These are phyloP conservation scores for Isoperla grammatica DNA, from an alignment of 2,888 invertebrate genomes.

Conservation along the genomic window DNA sequence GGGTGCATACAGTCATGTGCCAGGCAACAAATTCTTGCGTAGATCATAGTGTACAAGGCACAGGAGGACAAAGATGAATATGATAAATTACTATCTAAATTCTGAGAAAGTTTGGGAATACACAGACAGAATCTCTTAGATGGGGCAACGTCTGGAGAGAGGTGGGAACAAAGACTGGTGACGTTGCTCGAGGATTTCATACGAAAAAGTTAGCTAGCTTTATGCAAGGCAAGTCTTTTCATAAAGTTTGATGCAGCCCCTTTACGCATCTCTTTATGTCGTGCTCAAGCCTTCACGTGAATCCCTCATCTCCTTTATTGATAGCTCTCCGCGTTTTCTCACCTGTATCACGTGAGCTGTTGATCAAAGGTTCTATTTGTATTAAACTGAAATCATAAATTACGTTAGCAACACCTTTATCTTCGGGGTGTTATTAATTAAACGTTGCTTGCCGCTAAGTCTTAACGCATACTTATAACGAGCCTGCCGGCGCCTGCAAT, in stretches of 20 bases:
- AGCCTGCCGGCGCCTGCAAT: not conserved
- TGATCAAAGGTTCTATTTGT: not conserved
- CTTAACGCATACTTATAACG: slow-evolving; percentile 3
- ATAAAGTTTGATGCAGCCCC: not conserved
- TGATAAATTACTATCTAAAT: slow-evolving; percentile 23
- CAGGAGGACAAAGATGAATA: slow-evolving; percentile 4
- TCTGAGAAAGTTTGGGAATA: slow-evolving; percentile 20
- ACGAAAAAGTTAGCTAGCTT: slow-evolving; percentile 5
- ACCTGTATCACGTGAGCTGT: not conserved
- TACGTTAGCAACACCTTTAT: slow-evolving; percentile 8
- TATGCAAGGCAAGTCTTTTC: slow-evolving; percentile 8
- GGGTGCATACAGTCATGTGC: not conserved
- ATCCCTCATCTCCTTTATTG: not conserved
- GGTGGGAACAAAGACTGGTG: not conserved
- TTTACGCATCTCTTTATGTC: not conserved
- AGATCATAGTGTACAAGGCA: not conserved
- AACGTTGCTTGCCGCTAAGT: slow-evolving; percentile 1
- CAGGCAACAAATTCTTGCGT: not conserved
- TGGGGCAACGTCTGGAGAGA: not conserved
- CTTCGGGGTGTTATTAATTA: slow-evolving; percentile 2
- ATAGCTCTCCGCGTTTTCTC: not conserved
- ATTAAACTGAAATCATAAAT: slow-evolving; percentile 5
- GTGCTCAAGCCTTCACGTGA: not conserved
- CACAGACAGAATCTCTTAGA: slow-evolving; percentile 17
- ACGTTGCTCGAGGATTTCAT: not conserved